Evolutionary conservation across 2,113 vertebrate genomes (phyloP), one percentile per base, ranked within the genome.

Genomic region (Ictalurus furcatus): DNA sequence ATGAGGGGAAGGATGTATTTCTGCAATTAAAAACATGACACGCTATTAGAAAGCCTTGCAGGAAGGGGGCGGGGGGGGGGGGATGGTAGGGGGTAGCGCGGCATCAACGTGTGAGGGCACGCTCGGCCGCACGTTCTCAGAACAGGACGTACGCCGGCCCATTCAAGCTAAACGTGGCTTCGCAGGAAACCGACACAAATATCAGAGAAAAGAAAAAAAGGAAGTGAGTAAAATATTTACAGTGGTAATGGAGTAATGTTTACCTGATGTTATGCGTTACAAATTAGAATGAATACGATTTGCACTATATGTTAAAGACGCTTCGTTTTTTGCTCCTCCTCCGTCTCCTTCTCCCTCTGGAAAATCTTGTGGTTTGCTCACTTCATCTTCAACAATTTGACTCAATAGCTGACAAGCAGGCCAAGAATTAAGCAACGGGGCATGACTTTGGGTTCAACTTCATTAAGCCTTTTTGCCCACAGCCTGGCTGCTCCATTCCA

Each of bases 1-100:
- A 99, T 96, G 94, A 99, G 97, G 93, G 98, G 98, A 93, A 99
- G 96, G 96, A 99, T 97, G 95, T 99, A 98, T 95, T 97, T 99
- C 98, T 99, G 94, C 92, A 96, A 92, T 94, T 96, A 96, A 96
- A 95, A 95, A 93, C 94, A 93, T 86, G 95, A 94, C 94, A 96
- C 92, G 92, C 93, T 93, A 95, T 96, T 95, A 96, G 92, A 94
- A 92, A 92, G 94, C 92, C 92, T 91, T 90, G 71, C 89, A 90
- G 91, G 92, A 92, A 21, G 16, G 34, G 37, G 73, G 25, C 0
- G 3, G 40, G 44, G 37, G 8, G 37, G 71, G 0, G 23, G 44
- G 17, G 44, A 0, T 0, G 2, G 44, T 48, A 19, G n/a, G n/a
- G 83, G 54, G 67, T 61, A 17, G 84, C 44, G 69, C 59, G 3